Conservation (phyloP, 1,140 invertebrate genomes). For the Probaryconus sp. region DNA sequence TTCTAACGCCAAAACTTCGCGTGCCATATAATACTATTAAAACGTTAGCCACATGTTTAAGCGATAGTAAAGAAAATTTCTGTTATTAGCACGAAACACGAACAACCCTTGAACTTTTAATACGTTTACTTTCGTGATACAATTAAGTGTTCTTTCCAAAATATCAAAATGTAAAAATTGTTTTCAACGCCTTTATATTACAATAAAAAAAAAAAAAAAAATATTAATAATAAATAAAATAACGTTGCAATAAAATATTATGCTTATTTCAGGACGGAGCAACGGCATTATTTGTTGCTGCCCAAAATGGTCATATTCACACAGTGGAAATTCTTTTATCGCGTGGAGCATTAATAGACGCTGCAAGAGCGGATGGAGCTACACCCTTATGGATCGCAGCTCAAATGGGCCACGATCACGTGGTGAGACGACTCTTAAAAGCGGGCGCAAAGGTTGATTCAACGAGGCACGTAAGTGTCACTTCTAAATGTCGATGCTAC, state of each 20-base stretch:
- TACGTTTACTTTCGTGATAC: neutral
- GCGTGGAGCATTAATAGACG: conserved; percentile 85
- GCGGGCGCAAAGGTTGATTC: conserved; percentile 89
- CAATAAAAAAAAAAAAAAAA: neutral
- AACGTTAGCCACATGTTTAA: neutral
- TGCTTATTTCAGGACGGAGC: conserved; percentile 85
- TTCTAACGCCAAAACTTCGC: conserved; percentile 26
- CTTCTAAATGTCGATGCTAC: conserved; percentile 37
- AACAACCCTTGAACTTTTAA: conserved; percentile 53
- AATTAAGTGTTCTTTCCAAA: neutral
- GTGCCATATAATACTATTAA: conserved; percentile 22
- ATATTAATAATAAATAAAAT: conserved; percentile 4
- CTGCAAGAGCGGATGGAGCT: conserved; percentile 87
- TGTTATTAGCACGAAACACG: conserved; percentile 38
- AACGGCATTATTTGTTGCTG: conserved; percentile 92
- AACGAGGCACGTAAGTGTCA: conserved; percentile 84
- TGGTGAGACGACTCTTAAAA: conserved; percentile 87
- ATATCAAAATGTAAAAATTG: neutral
- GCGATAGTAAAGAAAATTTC: conserved; percentile 5
- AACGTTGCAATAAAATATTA: conserved; percentile 11
- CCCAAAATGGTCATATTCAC: conserved; percentile 92
- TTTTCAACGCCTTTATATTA: conserved; percentile 6
- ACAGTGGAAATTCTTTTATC: conserved; percentile 84
- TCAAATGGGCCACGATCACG: conserved; percentile 93
- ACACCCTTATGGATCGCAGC: conserved; percentile 95